A percentile compares a stretch with the other conserved stretches of the same genome.
Conservation (phyloP, 2,888 invertebrate species). For the Pristionchus mayeri region DNA sequence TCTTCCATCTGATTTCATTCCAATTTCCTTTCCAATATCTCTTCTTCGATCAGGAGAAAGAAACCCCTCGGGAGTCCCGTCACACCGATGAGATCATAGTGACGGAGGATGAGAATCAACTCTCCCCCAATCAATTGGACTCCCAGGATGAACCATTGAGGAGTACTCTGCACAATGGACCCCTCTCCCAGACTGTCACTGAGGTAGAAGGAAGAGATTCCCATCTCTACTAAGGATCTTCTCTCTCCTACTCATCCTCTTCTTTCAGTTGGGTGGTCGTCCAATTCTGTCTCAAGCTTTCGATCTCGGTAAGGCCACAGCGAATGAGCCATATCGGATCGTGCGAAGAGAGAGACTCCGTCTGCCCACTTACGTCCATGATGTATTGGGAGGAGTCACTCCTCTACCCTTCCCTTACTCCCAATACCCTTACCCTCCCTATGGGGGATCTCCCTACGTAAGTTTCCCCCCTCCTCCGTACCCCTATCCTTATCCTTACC, state of each 20-base stretch:
- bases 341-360: constrained; percentile 47
- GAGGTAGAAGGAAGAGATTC: constrained; percentile 10
- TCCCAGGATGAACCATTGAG: constrained; percentile 48
- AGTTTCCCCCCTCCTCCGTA: background rate
- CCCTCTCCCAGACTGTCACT: constrained; percentile 49
- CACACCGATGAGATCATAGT: constrained; percentile 41
- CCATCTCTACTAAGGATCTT: background rate
- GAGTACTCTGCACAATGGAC: constrained; percentile 44
- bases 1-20: too few relatives aligned
- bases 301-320: constrained; percentile 45
- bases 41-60: background rate
- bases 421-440: background rate
- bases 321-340: constrained; percentile 48
- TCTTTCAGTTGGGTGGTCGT: constrained; percentile 49
- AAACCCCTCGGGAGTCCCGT: background rate
- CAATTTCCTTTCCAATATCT: too few relatives aligned
- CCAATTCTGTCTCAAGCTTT: constrained; percentile 50
- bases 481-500: constrained; percentile 27
- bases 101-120: constrained; percentile 41
- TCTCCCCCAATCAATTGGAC: constrained; percentile 43
- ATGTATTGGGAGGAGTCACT: constrained; percentile 43
- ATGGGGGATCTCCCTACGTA: too few relatives aligned
- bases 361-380: constrained; percentile 48
- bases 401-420: constrained; percentile 46
- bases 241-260: background rate